Base-by-base conservation (phyloP, 2,888 invertebrate genomes). In the Operophtera brumata region DNA sequence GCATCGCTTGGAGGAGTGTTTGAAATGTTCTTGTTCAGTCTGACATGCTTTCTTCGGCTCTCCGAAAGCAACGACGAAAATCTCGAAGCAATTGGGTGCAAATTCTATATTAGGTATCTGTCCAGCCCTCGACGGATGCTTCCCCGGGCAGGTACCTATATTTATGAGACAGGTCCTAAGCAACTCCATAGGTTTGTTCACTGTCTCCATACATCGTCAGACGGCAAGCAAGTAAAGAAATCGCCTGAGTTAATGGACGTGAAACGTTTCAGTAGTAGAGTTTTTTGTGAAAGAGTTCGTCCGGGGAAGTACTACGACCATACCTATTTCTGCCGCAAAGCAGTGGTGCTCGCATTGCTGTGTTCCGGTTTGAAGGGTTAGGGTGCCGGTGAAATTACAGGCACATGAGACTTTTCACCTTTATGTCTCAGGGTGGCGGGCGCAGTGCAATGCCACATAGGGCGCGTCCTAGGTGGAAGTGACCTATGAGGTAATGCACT, bases 1-100 rank as follows among this genome's bases (percentile, higher is more conserved):
- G 48, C 53, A 56, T 52, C 5, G 56, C 40, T 13, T 39, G 8
- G 9, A 61, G 39, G 35, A 61, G 43, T 0, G 42, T 40, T 44
- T 42, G 47, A 61, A 55, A n/a, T 41, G 41, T 6, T 54, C 47
- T n/a, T 40, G 45, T 37, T 54, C 48, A 30, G 58, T 54, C 20
- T 57, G 52, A 6, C 34, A 43, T 25, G 39, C 35, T 43, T 43
- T 47, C 26, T 39, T 58, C 12, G 49, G 40, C 13, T 58, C 34
- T 43, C 58, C 61, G 32, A 45, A 44, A 39, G 60, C 54, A 34
- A 61, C 41, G 12, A 61, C 42, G 6, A 55, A 57, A 37, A 61
- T 30, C 8, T 61, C 52, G 3, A 46, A 37, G 26, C 37, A 14
- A 41, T 40, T 43, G 6, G 55, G 52, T 1, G 60, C 54, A 10